Evolutionary conservation across 2,888 invertebrate species (phyloP), one percentile per base, ranked within the genome.

Genomic region (Watsonalla binaria): DNA sequence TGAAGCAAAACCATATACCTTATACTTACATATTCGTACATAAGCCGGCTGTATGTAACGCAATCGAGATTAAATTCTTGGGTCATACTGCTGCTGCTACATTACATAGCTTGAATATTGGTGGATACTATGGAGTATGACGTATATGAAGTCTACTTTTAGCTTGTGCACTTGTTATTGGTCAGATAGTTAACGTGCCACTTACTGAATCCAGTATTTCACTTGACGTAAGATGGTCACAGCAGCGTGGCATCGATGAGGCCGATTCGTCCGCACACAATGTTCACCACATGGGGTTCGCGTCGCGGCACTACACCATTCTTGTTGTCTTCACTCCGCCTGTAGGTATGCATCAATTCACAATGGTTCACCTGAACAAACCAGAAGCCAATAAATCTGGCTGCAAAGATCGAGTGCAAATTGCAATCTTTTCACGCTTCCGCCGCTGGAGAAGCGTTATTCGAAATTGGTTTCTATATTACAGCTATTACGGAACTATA

Each of bases 171-270:
- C 37, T 7, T 37, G 37, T 2, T 0, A 37, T 11, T 42, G 42
- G 11, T 42, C 0, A 42, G 5, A 1, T 42, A 42, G 11, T 62
- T 48, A 52, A 65, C 24, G 60, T 67, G 51, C 56, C 73, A 84
- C 85, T 85, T 79, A 88, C 88, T 73, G 74, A 66, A 62, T 59
- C 55, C 62, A 66, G 65, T 72, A 70, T 69, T 71, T 66, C 63
- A 65, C 68, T 67, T 65, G 65, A 65, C 70, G 67, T 66, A 70
- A 69, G 75, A 78, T 87, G 87, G 84, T 84, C 61, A 70, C 66
- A 68, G 66, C 66, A 68, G 65, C 71, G 70, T 66, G 72, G 70
- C 70, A 64, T 66, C 72, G 70, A 60, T 66, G 62, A 69, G 72
- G 70, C 60, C 68, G 63, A 65, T 68, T 61, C 59, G 53, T 66